Base-by-base conservation (phyloP, 2,888 invertebrate species). In the Scaptomyza flava region DNA sequence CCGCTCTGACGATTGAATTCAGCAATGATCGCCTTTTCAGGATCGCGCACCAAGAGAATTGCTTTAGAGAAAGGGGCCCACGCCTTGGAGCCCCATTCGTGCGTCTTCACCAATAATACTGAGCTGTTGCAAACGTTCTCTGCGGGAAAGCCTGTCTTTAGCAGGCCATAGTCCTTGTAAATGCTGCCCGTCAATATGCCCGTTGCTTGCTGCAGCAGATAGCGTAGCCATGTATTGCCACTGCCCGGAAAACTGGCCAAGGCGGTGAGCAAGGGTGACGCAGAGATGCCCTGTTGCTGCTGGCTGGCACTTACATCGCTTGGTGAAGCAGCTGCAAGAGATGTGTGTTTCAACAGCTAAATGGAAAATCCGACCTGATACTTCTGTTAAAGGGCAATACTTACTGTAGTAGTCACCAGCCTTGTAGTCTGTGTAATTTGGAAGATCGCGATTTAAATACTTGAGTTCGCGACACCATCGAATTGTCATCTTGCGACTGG, bases 191-290 rank as follows among this genome's bases (percentile, higher is more conserved):
- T 96, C 64, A 95, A 92, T 51, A 95, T 93, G 43, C 96, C 96
- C 89, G 96, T 96, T 31, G 94, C 94, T 91, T 96, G 96, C 90
- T 96, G 96, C 47, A 96, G 90, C 43, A 96, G 91, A 90, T 96
- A 96, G 61, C 96, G 92, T 14, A 96, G 91, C 96, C 96, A 96
- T 23, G 96, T 96, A 89, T 96, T 96, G 0, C 96, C 96, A 88
- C 96, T 96, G n/a, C 96, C 96, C 6, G 96, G 96, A 90, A 95
- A 96, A 0, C 96, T 96, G 0, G 95, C 96, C 34, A 96, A 91
- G 1, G 96, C 96, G 4, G 91, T 91, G 42, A 91, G 59, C 54
- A 89, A 81, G 47, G 81, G 76, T 42, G 75, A 50, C 20, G 83
- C 68, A 11, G 77, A 66, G 31, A 78, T 45, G 9, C 61, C 60